Conservation (phyloP, 2,888 invertebrate genomes). For the Eueremaeus valkanovi region DNA sequence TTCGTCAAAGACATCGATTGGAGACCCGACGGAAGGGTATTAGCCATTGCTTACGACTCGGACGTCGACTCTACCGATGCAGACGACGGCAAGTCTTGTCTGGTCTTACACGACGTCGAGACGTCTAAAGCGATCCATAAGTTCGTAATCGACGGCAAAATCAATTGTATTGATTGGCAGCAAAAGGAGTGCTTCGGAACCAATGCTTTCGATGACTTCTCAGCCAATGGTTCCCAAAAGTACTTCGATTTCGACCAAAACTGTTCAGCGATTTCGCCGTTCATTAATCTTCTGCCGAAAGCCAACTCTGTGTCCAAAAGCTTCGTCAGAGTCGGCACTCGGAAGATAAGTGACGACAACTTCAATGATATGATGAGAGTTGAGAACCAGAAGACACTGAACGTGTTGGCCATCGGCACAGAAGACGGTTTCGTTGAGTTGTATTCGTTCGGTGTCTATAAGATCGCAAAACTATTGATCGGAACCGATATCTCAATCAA, state of each 20-base stretch:
- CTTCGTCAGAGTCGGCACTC: neutral
- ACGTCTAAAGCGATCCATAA: constrained; percentile 42
- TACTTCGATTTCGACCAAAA: constrained; percentile 9
- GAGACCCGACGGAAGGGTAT: constrained; percentile 90
- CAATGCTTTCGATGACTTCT: neutral
- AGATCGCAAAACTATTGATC: constrained; percentile 61
- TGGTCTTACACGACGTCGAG: constrained; percentile 44
- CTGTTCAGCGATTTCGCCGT: constrained; percentile 19
- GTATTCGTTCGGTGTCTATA: constrained; percentile 78
- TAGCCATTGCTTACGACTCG: constrained; percentile 60
- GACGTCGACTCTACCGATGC: constrained; percentile 30
- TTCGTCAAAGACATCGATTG: constrained; percentile 63
- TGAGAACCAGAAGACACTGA: constrained; percentile 59
- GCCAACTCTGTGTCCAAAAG: constrained; percentile 27
- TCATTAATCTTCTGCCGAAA: constrained; percentile 36
- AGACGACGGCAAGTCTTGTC: constrained; percentile 28
- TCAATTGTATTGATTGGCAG: constrained; percentile 44
- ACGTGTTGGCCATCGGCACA: constrained; percentile 74
- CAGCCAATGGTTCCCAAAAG: neutral
- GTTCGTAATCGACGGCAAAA: constrained; percentile 35
- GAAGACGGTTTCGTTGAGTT: constrained; percentile 64
- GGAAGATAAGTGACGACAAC: constrained; percentile 15
- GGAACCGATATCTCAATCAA: constrained; percentile 51
- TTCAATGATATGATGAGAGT: constrained; percentile 42
- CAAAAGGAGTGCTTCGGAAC: constrained; percentile 48